Evolutionary conservation across 2,797 vertebrate species (phyloP).

Genomic region (Macropodus opercularis): DNA sequence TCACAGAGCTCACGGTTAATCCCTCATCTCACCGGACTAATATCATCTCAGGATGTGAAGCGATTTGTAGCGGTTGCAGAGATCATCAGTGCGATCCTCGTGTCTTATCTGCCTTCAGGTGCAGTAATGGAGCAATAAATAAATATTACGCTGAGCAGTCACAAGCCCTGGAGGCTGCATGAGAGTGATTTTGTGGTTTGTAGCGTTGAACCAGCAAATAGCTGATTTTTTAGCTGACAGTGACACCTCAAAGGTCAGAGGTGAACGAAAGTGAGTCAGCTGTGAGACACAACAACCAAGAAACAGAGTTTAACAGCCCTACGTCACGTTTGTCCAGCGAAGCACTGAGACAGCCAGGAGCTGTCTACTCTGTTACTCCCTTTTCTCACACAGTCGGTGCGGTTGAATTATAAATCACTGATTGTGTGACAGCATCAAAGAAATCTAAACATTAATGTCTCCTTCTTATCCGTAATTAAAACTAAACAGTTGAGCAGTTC

Average conservation of each 20-base stretch:
- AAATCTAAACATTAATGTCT: neutral
- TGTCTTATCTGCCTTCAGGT: neutral
- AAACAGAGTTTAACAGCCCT: no score
- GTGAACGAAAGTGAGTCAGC: neutral
- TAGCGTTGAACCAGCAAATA: neutral
- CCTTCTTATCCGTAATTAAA: neutral
- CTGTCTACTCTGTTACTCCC: no score
- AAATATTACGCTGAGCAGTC: neutral
- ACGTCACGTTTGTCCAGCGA: no score
- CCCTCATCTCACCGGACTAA: slow-evolving; percentile 17
- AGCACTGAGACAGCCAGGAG: no score
- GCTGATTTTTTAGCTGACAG: neutral
- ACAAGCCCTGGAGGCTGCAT: neutral
- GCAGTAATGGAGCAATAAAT: neutral
- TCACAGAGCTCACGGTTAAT: slow-evolving; percentile 2
- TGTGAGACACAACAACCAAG: neutral
- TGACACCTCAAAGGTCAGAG: neutral
- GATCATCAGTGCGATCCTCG: slow-evolving; percentile 5
- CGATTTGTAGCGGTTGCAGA: slow-evolving; percentile 8
- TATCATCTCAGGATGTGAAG: slow-evolving; percentile 9
- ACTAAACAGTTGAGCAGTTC: neutral
- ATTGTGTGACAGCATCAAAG: neutral
- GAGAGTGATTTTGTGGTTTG: neutral
- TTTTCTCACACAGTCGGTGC: neutral
- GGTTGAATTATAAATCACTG: no score